Base-by-base conservation (phyloP, 2,113 vertebrate genomes). In the Pelobates fuscus region DNA sequence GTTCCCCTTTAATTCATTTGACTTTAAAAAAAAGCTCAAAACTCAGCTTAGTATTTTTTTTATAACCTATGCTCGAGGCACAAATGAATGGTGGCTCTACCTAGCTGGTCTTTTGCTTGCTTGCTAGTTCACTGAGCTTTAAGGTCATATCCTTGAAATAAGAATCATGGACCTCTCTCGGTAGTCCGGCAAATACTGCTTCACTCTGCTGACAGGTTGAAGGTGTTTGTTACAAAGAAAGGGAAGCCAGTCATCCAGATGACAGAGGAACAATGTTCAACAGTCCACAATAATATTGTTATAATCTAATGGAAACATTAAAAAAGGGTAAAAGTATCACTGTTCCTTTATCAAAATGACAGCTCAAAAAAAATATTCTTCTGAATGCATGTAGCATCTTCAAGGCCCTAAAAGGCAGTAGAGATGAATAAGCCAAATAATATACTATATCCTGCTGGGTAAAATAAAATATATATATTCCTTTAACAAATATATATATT, bases 181-280 rank as follows among this genome's bases (percentile, higher is more conserved):
- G 64, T 21, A 20, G 81, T 74, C 77, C 69, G 18, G 21, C 62
- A 78, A 37, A 30, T 21, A 63, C 79, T 54, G 77, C 78, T 64
- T 78, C 70, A 61, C 75, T 81, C 79, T 82, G 49, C 75, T 71
- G 80, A 81, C 82, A 82, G 79, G 78, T 75, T 60, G 60, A 76
- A 76, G 24, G 80, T 79, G 62, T 66, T 80, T 82, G 84, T 84
- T 82, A 78, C 27, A 70, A 78, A 70, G 77, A 84, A 81, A 81
- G 80, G 77, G 65, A 83, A 54, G 25, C 30, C 84, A 82, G 64
- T 73, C 82, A 84, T 81, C 80, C 87, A 73, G 46, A 78, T 14
- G 26, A 67, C 66, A 85, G 80, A 82, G 69, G 57, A 26, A 82
- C 82, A 55, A 52, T 58, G 37, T 76, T 20, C 10, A n/a, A 71